Conservation (phyloP, 2,888 invertebrate genomes). For the Pediacus dermestoides region DNA sequence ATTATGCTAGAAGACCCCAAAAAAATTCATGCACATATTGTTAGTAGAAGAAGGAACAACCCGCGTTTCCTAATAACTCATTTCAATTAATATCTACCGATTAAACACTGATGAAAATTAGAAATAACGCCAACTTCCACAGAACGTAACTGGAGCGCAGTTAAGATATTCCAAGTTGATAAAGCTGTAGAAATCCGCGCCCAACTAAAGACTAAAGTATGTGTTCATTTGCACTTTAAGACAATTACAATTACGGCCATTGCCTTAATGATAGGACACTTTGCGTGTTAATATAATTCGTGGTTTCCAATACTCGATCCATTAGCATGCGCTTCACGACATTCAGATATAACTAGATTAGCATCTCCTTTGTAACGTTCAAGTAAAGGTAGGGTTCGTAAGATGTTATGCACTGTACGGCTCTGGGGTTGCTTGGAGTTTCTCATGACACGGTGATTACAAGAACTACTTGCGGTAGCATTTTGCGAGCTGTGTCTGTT, state of each 20-base stretch:
- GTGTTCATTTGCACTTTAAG: slow-evolving; percentile 33
- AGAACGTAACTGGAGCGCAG: not conserved
- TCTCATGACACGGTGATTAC: slow-evolving; percentile 21
- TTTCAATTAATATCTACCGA: no score
- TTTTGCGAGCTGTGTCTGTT: slow-evolving; percentile 22
- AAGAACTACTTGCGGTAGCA: slow-evolving; percentile 19
- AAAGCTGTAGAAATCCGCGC: not conserved
- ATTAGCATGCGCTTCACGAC: slow-evolving; percentile 43
- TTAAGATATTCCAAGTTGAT: slow-evolving; percentile 3
- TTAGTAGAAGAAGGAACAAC: no score
- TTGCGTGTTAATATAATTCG: slow-evolving; percentile 47
- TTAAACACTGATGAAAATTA: not conserved
- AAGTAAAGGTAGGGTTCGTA: slow-evolving; percentile 19
- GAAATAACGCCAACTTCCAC: slow-evolving; percentile 1
- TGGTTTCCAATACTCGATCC: slow-evolving; percentile 42
- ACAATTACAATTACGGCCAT: slow-evolving; percentile 37
- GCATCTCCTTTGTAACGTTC: slow-evolving; percentile 37
- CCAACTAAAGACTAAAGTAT: slow-evolving; percentile 21
- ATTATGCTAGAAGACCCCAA: no score
- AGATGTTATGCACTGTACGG: slow-evolving; percentile 16
- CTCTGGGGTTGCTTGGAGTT: slow-evolving; percentile 11
- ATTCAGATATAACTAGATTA: slow-evolving; percentile 41
- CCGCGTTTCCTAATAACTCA: no score
- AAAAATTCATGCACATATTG: no score
- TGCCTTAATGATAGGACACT: slow-evolving; percentile 43